phyloP scores from a whole-genome alignment of 2,113 vertebrate genomes.

The Cyprinodon tularosa region DNA sequence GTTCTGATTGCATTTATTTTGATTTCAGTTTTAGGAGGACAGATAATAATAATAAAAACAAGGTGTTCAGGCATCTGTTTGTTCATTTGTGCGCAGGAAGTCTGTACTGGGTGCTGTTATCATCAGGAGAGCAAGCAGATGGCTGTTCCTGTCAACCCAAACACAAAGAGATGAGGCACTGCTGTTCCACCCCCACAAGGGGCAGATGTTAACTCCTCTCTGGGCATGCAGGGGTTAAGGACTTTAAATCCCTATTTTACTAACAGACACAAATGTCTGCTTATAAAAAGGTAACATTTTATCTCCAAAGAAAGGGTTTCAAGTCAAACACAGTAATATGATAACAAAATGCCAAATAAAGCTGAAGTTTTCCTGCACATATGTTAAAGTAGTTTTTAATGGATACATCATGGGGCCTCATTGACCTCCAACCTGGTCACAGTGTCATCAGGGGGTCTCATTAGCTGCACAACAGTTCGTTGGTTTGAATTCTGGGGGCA shows the following conservation, averaged over 20 bases:
- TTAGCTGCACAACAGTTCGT: slow-evolving; percentile 22
- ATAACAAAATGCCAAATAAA: neutral
- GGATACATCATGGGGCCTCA: slow-evolving; percentile 4
- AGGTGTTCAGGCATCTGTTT: neutral
- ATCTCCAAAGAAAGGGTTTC: neutral
- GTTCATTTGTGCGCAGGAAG: slow-evolving; percentile 40
- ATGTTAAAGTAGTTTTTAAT: neutral
- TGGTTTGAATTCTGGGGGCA: slow-evolving; percentile 25
- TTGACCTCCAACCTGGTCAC: slow-evolving; percentile 22
- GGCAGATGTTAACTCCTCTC: slow-evolving; percentile 78
- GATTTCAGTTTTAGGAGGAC: neutral
- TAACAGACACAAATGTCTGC: neutral
- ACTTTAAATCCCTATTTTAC: slow-evolving; percentile 20
- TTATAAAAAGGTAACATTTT: slow-evolving; percentile 1
- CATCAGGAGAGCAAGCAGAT: slow-evolving; percentile 68
- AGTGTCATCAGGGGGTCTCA: slow-evolving; percentile 37
- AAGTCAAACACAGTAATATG: neutral
- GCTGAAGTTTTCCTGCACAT: neutral
- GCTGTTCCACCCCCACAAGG: slow-evolving; percentile 53
- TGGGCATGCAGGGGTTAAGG: slow-evolving; percentile 59
- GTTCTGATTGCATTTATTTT: neutral
- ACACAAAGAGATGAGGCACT: slow-evolving; percentile 71
- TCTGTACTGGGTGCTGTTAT: slow-evolving; percentile 46
- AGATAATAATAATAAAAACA: neutral
- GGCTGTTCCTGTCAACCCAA: slow-evolving; percentile 62